Evolutionary conservation across 2,113 vertebrate species (phyloP).

Genomic region (Ptilorrhoa leucosticta): DNA sequence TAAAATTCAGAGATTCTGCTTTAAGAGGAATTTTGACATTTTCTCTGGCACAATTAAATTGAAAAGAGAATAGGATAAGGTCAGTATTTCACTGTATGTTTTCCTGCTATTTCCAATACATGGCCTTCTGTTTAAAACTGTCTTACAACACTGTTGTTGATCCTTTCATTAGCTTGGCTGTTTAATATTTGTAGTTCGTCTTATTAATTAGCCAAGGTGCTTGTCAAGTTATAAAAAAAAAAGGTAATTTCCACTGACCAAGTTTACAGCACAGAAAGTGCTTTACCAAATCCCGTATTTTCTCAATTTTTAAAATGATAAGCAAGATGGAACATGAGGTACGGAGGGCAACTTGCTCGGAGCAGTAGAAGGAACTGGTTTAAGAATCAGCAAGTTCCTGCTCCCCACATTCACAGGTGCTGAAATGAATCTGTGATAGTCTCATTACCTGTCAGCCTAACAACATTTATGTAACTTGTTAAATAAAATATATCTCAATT

Average conservation of each 20-base stretch:
- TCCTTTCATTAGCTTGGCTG: background rate
- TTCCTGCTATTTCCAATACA: background rate
- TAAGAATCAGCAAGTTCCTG: background rate
- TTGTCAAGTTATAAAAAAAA: background rate
- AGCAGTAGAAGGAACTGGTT: background rate
- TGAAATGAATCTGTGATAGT: background rate
- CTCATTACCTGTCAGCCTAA: background rate
- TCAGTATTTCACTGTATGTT: background rate
- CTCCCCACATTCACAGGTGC: background rate
- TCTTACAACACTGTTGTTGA: background rate
- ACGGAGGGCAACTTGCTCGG: background rate
- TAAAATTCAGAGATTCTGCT: conserved; percentile 9
- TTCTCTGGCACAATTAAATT: background rate
- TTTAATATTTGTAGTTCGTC: background rate
- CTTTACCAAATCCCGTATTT: background rate
- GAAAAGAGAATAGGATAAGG: background rate
- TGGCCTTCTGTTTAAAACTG: background rate
- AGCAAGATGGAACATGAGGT: background rate
- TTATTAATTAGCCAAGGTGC: background rate
- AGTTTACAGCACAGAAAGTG: background rate
- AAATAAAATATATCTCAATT: background rate
- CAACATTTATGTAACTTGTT: background rate
- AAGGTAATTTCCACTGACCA: background rate
- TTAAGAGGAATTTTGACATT: background rate
- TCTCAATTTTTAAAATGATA: background rate